Percentiles rank a stretch among this genome's conserved stretches.
These are phyloP conservation scores for Lutjanus erythropterus DNA, from an alignment of 2,113 vertebrate species.

Conservation along the genomic window DNA sequence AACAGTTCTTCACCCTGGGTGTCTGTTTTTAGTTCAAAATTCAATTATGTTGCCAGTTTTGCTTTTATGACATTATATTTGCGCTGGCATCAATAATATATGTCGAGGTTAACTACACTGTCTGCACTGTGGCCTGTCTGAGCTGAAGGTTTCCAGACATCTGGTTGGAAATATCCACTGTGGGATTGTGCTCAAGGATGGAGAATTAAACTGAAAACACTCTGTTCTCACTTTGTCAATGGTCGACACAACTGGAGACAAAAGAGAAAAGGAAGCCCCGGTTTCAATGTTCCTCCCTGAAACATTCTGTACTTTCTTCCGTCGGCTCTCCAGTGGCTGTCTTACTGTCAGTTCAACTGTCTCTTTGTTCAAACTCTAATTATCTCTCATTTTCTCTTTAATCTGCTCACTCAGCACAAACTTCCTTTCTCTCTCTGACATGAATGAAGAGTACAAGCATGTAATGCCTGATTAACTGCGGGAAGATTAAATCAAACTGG, in stretches of 20 bases:
- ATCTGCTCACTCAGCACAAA: constrained; percentile 38
- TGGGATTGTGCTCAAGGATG: not conserved
- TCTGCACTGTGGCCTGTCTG: not conserved
- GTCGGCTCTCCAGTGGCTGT: constrained; percentile 16
- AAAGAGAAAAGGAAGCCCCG: constrained; percentile 16
- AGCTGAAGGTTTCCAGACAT: constrained; percentile 7
- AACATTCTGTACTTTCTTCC: not conserved
- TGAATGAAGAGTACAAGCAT: constrained; percentile 25
- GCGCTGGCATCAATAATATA: constrained; percentile 43
- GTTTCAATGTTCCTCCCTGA: constrained; percentile 7
- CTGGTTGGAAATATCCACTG: not conserved
- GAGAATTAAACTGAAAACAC: constrained; percentile 2
- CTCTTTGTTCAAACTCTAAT: constrained; percentile 48
- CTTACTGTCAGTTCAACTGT: constrained; percentile 16
- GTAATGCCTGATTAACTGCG: constrained; percentile 43
- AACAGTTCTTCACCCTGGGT: not conserved
- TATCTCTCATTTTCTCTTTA: constrained; percentile 51
- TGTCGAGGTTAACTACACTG: constrained; percentile 21
- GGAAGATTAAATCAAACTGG: constrained; percentile 41
- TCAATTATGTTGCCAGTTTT: constrained; percentile 30
- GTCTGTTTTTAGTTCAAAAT: constrained; percentile 35
- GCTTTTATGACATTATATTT: constrained; percentile 25
- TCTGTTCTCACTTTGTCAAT: not conserved
- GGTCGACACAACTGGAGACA: not conserved
- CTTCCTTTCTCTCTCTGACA: constrained; percentile 26